Percentiles rank a stretch among this genome's conserved stretches.
Conservation (phyloP, 2,113 vertebrate genomes). For the Salvelinus namaycush region DNA sequence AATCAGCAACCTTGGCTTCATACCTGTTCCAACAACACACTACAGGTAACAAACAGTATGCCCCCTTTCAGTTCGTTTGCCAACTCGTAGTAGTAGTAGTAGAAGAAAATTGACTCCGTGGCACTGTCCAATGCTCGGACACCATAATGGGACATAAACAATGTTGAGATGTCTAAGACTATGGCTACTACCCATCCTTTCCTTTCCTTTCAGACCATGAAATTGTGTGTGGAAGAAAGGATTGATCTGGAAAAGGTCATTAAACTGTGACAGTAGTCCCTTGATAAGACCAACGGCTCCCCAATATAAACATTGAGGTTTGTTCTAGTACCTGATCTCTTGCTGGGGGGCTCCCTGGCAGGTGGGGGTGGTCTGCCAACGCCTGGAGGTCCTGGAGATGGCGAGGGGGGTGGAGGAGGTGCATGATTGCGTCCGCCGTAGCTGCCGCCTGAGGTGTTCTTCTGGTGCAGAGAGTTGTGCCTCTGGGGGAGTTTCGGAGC, state of each 20-base stretch:
- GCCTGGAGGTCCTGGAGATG: constrained; percentile 52
- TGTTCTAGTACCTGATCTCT: constrained; percentile 63
- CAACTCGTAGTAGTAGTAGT: too few species aligned
- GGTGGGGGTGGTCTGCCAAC: constrained; percentile 71
- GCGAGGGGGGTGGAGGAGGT: constrained; percentile 71
- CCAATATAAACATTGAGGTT: background rate
- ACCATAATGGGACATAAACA: too few species aligned
- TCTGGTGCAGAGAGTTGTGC: constrained; percentile 92
- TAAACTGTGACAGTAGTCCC: background rate
- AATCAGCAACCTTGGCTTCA: too few species aligned
- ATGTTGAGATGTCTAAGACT: too few species aligned
- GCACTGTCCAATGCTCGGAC: too few species aligned
- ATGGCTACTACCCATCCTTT: too few species aligned
- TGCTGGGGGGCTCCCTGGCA: constrained; percentile 76
- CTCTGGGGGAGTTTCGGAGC: constrained; percentile 93
- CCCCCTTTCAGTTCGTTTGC: too few species aligned
- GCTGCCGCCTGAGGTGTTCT: constrained; percentile 73
- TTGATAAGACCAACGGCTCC: background rate
- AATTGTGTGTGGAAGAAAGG: too few species aligned
- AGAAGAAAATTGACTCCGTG: too few species aligned
- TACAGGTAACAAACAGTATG: too few species aligned
- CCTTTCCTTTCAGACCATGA: too few species aligned
- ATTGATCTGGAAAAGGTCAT: background rate
- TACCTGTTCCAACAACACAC: too few species aligned
- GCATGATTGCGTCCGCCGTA: constrained; percentile 78